phyloP scores from a whole-genome alignment of 1,140 invertebrate genomes.

The Drosophila pachea region DNA sequence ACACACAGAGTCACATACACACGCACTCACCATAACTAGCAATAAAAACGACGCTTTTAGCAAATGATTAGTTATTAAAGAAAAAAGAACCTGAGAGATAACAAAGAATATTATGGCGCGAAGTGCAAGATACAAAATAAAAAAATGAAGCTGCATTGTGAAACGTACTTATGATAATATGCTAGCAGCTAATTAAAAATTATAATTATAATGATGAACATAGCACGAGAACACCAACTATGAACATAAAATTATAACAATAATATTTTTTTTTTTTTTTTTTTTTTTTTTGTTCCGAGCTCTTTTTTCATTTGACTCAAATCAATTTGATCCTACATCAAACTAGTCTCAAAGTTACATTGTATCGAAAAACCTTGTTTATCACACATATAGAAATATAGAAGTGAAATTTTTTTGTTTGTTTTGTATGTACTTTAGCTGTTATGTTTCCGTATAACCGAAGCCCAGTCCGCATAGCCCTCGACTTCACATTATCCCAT shows the following conservation, averaged over 20 bases:
- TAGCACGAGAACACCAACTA: slow-evolving; percentile 30
- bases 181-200: slow-evolving; percentile 57
- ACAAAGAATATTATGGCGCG: slow-evolving; percentile 11
- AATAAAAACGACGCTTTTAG: slow-evolving; percentile 56
- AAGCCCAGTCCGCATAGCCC: background rate
- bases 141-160: slow-evolving; percentile 61
- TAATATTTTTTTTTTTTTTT: no score
- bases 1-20: slow-evolving; percentile 29
- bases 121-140: slow-evolving; percentile 12
- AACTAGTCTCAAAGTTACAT: slow-evolving; percentile 67
- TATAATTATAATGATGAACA: slow-evolving; percentile 26
- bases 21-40: slow-evolving; percentile 38
- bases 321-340: slow-evolving; percentile 20
- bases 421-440: slow-evolving; percentile 38
- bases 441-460: slow-evolving; percentile 13
- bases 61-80: slow-evolving; percentile 46
- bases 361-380: slow-evolving; percentile 26
- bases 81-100: slow-evolving; percentile 18
- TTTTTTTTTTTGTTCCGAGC: no score
- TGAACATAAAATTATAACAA: slow-evolving; percentile 4
- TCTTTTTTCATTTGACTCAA: slow-evolving; percentile 11
- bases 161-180: slow-evolving; percentile 75
- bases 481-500: slow-evolving; percentile 8
- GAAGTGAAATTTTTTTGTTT: slow-evolving; percentile 17
- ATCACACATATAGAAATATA: slow-evolving; percentile 27